Percentiles rank a stretch among this genome's conserved stretches.
These are phyloP conservation scores for Steatocranus sp. DNA, from an alignment of 2,797 vertebrate species.

Conservation along the genomic window DNA sequence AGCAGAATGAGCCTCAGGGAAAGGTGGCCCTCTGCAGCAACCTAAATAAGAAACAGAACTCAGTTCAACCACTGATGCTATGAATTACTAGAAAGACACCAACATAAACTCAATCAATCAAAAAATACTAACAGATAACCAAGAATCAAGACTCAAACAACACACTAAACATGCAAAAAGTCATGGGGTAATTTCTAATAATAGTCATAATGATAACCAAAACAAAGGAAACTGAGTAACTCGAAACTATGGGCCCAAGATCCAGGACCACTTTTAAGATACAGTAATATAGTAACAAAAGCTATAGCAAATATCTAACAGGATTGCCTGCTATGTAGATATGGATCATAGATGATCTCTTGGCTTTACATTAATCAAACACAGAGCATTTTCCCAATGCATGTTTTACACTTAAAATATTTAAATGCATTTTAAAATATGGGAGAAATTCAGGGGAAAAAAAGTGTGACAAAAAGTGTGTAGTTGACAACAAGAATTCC, in stretches of 20 bases:
- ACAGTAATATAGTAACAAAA: accelerated
- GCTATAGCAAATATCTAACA: not conserved
- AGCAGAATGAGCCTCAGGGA: not conserved
- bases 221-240: not conserved
- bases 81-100: not conserved
- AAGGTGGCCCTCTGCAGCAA: not conserved
- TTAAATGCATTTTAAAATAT: not conserved
- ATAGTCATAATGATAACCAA: not conserved
- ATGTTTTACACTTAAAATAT: not conserved
- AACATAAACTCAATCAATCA: not conserved
- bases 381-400: not conserved
- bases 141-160: not conserved
- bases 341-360: not conserved
- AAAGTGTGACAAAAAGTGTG: not conserved
- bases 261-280: not conserved
- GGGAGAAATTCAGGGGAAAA: accelerated
- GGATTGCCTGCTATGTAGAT: not conserved
- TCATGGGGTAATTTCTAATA: accelerated
- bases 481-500: not conserved
- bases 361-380: not conserved
- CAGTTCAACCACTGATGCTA: not conserved
- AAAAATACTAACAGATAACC: not conserved
- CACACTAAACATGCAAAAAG: not conserved
- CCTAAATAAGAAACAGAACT: not conserved
- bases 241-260: not conserved